These are phyloP conservation scores for Melolontha melolontha DNA, from an alignment of 2,888 invertebrate genomes.

Conservation along the genomic window DNA sequence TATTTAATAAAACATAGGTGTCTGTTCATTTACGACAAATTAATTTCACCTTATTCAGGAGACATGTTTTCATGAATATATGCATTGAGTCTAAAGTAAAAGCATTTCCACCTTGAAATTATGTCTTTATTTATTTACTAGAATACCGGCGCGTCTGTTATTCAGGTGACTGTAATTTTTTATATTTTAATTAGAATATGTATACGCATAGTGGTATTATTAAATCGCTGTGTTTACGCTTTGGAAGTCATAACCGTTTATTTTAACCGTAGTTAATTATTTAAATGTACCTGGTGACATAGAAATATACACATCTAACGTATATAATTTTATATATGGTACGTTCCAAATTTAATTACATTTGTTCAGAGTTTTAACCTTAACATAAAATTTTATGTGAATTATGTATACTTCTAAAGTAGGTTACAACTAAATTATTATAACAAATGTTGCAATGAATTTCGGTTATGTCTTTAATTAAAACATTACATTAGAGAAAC, in stretches of 20 bases:
- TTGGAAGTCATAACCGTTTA: conserved; percentile 6
- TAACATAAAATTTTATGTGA: background rate
- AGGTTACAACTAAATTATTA: background rate
- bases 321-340: background rate
- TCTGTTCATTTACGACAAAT: background rate
- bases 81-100: conserved; percentile 30
- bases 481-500: too few relatives aligned
- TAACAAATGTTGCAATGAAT: background rate
- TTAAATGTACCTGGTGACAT: conserved; percentile 2
- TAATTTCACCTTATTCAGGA: conserved; percentile 2
- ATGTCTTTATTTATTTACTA: conserved; percentile 25
- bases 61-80: conserved; percentile 20
- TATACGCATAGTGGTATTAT: conserved; percentile 14
- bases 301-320: background rate
- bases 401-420: background rate
- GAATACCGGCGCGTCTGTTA: conserved; percentile 8
- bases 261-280: conserved; percentile 16
- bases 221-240: conserved; percentile 13
- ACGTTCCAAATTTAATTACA: conserved; percentile 5
- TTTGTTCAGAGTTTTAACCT: conserved; percentile 2
- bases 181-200: conserved; percentile 19
- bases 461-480: too few relatives aligned
- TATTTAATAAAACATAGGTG: too few relatives aligned
- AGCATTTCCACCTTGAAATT: conserved; percentile 24
- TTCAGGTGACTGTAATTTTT: conserved; percentile 32